phyloP scores from a whole-genome alignment of 2,888 invertebrate species.

The Netelia inedita region DNA sequence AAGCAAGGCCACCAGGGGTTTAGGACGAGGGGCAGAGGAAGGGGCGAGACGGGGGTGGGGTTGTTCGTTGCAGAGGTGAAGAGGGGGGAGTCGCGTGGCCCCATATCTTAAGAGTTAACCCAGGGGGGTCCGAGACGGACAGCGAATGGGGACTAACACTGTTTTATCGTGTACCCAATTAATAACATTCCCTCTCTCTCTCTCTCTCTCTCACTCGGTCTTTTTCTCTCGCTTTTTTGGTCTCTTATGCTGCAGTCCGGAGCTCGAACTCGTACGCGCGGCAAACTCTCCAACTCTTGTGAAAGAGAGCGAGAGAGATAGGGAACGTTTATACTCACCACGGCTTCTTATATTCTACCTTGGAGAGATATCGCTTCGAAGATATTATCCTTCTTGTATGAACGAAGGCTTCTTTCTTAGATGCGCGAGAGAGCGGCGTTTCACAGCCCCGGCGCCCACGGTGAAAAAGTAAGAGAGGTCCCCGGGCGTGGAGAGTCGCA shows the following conservation, averaged over 20 bases:
- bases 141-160: constrained; percentile 82
- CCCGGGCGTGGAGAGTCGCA: constrained; percentile 66
- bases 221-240: constrained; percentile 6
- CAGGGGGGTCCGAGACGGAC: constrained; percentile 81
- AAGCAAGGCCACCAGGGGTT: constrained; percentile 57
- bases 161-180: constrained; percentile 84
- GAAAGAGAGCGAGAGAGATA: no score
- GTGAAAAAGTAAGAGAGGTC: constrained; percentile 17
- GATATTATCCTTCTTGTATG: constrained; percentile 73
- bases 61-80: constrained; percentile 53
- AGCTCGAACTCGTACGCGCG: constrained; percentile 41
- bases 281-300: constrained; percentile 5
- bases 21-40: constrained; percentile 61
- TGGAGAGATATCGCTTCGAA: constrained; percentile 75
- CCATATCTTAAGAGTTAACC: constrained; percentile 81
- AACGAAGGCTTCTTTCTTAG: constrained; percentile 66
- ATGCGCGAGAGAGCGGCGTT: constrained; percentile 50
- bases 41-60: constrained; percentile 41
- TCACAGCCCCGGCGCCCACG: constrained; percentile 55
- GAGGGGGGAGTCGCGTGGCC: constrained; percentile 82
- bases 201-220: constrained; percentile 48
- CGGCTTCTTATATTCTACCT: constrained; percentile 66
- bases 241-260: constrained; percentile 6
- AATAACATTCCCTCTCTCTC: constrained; percentile 80
- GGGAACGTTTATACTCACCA: constrained; percentile 45